These are phyloP conservation scores for Dicaeum eximium DNA, from an alignment of 2,113 vertebrate species.

Conservation along the genomic window DNA sequence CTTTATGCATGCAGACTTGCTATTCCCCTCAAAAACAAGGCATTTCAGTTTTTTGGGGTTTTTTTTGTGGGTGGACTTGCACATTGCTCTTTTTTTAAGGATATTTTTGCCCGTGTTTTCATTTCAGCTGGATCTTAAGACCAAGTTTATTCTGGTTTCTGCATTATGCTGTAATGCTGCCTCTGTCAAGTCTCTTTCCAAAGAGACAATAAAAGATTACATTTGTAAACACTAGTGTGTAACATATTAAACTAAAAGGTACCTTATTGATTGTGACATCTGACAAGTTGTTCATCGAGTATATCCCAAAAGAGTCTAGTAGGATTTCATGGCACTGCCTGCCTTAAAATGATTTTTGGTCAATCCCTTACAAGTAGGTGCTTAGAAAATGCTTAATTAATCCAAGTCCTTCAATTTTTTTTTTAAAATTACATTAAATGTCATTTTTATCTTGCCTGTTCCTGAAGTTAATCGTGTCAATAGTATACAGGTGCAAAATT, in stretches of 20 bases:
- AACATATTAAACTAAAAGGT: slow-evolving; percentile 1
- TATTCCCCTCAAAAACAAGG: not conserved
- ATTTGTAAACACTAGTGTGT: not conserved
- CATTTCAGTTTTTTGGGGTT: not conserved
- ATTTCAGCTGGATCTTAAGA: not conserved
- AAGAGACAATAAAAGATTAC: not conserved
- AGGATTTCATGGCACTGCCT: not conserved
- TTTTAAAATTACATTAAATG: not conserved
- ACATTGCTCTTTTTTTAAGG: not conserved
- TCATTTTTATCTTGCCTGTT: not conserved
- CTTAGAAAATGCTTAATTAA: not conserved
- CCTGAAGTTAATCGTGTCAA: not conserved
- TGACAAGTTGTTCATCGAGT: not conserved
- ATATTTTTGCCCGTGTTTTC: not conserved
- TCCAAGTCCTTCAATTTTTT: not conserved
- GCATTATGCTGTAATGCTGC: not conserved
- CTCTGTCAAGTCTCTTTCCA: not conserved
- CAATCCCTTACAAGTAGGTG: not conserved
- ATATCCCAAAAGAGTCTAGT: not conserved
- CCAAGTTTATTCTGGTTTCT: slow-evolving; percentile 1
- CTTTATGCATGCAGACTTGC: not conserved
- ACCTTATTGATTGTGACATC: not conserved
- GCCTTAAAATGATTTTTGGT: not conserved
- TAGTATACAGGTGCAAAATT: not conserved
- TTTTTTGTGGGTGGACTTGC: not conserved